Evolutionary conservation across 2,888 invertebrate genomes (phyloP).

Genomic region (Melanostoma mellinum): DNA sequence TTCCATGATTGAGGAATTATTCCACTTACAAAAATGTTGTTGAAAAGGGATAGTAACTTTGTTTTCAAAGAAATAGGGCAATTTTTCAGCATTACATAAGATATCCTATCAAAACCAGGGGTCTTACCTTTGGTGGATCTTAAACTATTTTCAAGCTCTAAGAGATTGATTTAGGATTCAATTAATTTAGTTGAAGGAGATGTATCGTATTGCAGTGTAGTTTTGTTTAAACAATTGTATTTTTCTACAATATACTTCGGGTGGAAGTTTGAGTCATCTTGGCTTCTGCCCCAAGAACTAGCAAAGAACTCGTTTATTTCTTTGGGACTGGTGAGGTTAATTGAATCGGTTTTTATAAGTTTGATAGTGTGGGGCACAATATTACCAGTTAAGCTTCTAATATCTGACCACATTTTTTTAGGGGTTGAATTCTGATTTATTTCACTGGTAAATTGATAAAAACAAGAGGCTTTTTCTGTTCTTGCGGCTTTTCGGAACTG

Average conservation of each 20-base stretch:
- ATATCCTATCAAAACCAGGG: conserved; percentile 2
- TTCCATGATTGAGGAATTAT: no score
- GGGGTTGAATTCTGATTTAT: conserved; percentile 20
- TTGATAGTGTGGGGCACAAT: conserved; percentile 3
- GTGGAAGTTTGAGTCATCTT: conserved; percentile 11
- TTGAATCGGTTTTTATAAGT: conserved; percentile 11
- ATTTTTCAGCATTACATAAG: conserved; percentile 10
- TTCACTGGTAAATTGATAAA: neutral
- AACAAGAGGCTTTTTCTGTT: neutral
- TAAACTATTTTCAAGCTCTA: conserved; percentile 4
- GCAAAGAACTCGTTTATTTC: conserved; percentile 9
- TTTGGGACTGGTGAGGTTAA: neutral
- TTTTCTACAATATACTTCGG: conserved; percentile 10
- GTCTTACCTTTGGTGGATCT: neutral
- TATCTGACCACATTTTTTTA: conserved; percentile 19
- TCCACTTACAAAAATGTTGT: no score
- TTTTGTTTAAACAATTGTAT: neutral
- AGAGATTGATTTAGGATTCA: neutral
- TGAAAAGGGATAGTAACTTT: no score
- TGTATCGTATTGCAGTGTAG: neutral
- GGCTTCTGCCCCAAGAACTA: neutral
- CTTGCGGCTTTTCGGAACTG: conserved; percentile 15
- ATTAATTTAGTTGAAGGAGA: conserved; percentile 1
- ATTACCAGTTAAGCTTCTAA: conserved; percentile 9
- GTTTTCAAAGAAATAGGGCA: no score